Conservation (phyloP, 2,888 invertebrate species). For the Ypsolopha sequella region DNA sequence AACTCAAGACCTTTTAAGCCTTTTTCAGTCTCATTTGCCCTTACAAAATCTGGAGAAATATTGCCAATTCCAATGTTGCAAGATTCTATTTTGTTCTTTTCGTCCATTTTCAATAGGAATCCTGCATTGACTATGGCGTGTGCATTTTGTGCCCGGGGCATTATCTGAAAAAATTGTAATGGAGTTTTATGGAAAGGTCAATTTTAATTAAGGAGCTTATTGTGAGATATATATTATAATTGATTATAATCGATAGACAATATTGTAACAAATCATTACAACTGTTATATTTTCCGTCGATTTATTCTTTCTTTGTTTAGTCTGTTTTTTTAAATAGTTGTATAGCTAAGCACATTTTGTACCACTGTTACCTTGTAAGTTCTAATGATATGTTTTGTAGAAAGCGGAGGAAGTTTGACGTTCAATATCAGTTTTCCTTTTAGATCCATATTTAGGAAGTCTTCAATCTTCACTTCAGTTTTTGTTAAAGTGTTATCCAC, state of each 20-base stretch:
- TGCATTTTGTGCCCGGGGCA: slow-evolving; percentile 81
- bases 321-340: too few relatives aligned
- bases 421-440: slow-evolving; percentile 49
- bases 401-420: slow-evolving; percentile 55
- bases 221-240: not conserved
- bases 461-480: slow-evolving; percentile 26
- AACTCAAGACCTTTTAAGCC: slow-evolving; percentile 48
- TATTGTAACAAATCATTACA: too few relatives aligned
- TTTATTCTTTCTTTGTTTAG: too few relatives aligned
- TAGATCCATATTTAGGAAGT: slow-evolving; percentile 49
- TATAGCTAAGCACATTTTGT: too few relatives aligned
- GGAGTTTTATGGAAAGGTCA: not conserved
- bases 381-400: slow-evolving; percentile 35
- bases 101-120: slow-evolving; percentile 72
- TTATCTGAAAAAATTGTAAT: slow-evolving; percentile 66
- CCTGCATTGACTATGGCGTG: slow-evolving; percentile 85
- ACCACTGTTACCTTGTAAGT: slow-evolving; percentile 54
- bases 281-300: too few relatives aligned
- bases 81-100: slow-evolving; percentile 39
- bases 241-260: too few relatives aligned
- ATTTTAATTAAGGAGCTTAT: not conserved
- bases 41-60: slow-evolving; percentile 65
- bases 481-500: slow-evolving; percentile 26
- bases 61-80: slow-evolving; percentile 77
- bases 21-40: slow-evolving; percentile 71